These are phyloP conservation scores for Yponomeuta malinellus DNA, from an alignment of 2,888 invertebrate genomes.

Conservation along the genomic window DNA sequence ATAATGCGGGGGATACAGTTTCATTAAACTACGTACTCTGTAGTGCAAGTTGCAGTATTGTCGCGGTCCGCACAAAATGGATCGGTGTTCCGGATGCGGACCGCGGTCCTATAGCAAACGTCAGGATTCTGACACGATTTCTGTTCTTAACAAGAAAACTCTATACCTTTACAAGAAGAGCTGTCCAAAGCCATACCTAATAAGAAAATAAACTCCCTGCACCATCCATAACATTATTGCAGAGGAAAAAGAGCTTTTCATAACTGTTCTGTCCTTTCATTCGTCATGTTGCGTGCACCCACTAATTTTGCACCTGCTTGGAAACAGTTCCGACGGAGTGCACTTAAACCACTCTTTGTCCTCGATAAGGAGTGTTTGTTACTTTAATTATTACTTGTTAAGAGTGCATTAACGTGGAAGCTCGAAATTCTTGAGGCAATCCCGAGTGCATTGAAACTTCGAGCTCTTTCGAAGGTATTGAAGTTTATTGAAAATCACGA, in stretches of 20 bases:
- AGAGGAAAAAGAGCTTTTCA: neutral
- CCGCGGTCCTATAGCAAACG: no score
- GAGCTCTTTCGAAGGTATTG: neutral
- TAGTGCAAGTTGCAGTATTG: no score
- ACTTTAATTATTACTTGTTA: constrained; percentile 25
- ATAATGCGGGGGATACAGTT: no score
- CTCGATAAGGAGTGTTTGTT: constrained; percentile 31
- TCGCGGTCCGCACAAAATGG: no score
- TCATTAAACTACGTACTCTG: no score
- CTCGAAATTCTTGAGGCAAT: constrained; percentile 4
- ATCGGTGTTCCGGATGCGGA: no score
- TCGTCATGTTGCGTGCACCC: constrained; percentile 16
- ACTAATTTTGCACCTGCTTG: constrained; percentile 39
- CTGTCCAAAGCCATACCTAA: no score
- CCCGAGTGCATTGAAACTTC: neutral
- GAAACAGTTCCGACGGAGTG: constrained; percentile 1
- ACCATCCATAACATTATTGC: neutral
- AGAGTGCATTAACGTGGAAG: constrained; percentile 20
- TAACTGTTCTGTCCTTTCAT: neutral
- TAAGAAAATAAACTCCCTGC: neutral
- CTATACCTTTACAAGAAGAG: no score
- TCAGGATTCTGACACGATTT: no score
- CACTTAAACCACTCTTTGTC: constrained; percentile 30
- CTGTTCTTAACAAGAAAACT: no score
- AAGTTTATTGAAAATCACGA: no score